These are phyloP conservation scores for Latrodectus elegans DNA, from an alignment of 2,888 invertebrate species.

Conservation along the genomic window DNA sequence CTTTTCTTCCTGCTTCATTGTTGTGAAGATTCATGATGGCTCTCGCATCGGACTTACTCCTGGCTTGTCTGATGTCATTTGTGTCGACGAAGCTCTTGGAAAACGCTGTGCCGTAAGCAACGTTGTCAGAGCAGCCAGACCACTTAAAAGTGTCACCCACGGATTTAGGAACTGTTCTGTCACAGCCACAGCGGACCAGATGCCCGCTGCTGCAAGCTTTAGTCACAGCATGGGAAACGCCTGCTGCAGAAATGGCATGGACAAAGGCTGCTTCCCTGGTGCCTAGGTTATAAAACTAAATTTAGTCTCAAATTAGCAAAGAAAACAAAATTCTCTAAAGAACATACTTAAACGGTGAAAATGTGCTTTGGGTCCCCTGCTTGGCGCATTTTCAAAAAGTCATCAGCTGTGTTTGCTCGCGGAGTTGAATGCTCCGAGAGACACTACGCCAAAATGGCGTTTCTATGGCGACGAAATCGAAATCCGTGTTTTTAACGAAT, in stretches of 20 bases:
- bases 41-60: slow-evolving; percentile 71
- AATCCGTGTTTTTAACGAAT: no score
- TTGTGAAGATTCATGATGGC: slow-evolving; percentile 76
- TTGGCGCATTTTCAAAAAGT: no score
- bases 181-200: slow-evolving; percentile 75
- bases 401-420: no score
- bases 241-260: slow-evolving; percentile 71
- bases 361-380: no score
- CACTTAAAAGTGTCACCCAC: slow-evolving; percentile 73
- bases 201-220: slow-evolving; percentile 74
- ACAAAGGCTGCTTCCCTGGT: slow-evolving; percentile 71
- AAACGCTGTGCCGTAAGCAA: slow-evolving; percentile 74
- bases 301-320: not conserved
- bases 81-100: slow-evolving; percentile 74
- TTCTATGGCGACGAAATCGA: no score
- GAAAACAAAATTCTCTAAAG: no score
- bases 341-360: no score
- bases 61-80: slow-evolving; percentile 71
- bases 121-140: slow-evolving; percentile 75
- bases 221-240: slow-evolving; percentile 73
- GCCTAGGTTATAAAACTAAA: slow-evolving; percentile 55
- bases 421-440: no score
- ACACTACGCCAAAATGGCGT: no score
- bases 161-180: slow-evolving; percentile 73
- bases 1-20: slow-evolving; percentile 76